A percentile compares a stretch with the other conserved stretches of the same genome.
Conservation (phyloP, 1,140 invertebrate species). For the Drosophila hydei region DNA sequence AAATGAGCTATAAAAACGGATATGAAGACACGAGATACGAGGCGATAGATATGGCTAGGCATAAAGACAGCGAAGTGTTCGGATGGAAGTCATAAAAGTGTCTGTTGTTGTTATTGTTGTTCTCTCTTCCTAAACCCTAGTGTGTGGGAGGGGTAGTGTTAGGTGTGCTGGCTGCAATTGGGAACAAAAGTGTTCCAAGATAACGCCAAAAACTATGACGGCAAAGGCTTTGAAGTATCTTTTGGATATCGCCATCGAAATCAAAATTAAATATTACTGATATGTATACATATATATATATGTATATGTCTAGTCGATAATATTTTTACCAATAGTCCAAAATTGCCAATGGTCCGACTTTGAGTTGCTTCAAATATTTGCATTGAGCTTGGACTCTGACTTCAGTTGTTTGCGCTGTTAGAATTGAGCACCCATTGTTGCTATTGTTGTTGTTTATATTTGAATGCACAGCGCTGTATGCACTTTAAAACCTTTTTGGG, state of each 20-base stretch:
- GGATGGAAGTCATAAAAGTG: conserved; percentile 72
- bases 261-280: conserved; percentile 1
- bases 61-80: conserved; percentile 54
- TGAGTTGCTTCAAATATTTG: conserved; percentile 46
- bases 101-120: conserved; percentile 25
- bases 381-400: conserved; percentile 42
- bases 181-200: conserved; percentile 35
- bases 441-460: conserved; percentile 20
- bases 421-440: conserved; percentile 25
- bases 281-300: not conserved
- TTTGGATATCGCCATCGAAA: too few relatives aligned
- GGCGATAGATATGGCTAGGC: conserved; percentile 24
- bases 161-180: conserved; percentile 15
- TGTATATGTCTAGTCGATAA: conserved; percentile 31
- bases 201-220: conserved; percentile 17
- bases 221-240: conserved; percentile 30
- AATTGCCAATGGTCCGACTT: conserved; percentile 9
- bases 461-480: conserved; percentile 16
- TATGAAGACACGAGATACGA: conserved; percentile 70
- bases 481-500: conserved; percentile 53
- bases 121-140: not conserved
- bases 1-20: conserved; percentile 81
- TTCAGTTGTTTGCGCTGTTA: conserved; percentile 63
- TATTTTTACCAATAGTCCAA: conserved; percentile 48
- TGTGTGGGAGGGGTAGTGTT: not conserved